Conservation (phyloP, 2,113 vertebrate species). For the Hydrolagus affinis region DNA sequence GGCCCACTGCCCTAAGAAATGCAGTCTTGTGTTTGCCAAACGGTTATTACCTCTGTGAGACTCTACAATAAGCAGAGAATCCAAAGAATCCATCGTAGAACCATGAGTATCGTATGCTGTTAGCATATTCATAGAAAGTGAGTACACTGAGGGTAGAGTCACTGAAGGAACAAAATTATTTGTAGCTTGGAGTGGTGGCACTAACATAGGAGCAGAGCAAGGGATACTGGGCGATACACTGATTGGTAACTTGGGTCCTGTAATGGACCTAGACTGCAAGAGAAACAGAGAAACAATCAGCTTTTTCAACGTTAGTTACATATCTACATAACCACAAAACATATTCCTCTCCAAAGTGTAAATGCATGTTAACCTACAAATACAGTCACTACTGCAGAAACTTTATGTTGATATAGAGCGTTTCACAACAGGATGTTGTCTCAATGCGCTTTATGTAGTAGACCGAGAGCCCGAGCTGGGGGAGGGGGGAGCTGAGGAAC, state of each 20-base stretch:
- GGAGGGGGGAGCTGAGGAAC: too few relatives aligned
- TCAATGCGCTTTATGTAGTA: too few relatives aligned
- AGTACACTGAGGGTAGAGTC: constrained; percentile 64
- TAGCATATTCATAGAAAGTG: constrained; percentile 51
- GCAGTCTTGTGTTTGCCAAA: neutral
- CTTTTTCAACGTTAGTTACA: too few relatives aligned
- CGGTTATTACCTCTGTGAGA: constrained; percentile 68
- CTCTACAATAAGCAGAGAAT: constrained; percentile 68
- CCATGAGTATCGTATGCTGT: constrained; percentile 59
- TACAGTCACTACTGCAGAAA: too few relatives aligned
- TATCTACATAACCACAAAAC: too few relatives aligned
- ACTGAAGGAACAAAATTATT: constrained; percentile 55
- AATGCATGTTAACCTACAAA: too few relatives aligned
- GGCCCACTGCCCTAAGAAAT: neutral
- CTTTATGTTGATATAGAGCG: too few relatives aligned
- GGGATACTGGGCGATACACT: constrained; percentile 56
- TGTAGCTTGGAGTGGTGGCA: constrained; percentile 56
- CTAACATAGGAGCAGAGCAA: constrained; percentile 59
- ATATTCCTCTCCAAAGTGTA: too few relatives aligned
- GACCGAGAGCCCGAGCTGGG: too few relatives aligned
- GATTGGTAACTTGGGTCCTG: constrained; percentile 50
- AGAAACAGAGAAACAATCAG: constrained; percentile 15
- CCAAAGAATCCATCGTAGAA: constrained; percentile 63
- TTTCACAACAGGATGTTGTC: too few relatives aligned
- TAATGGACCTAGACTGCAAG: constrained; percentile 38